Percentiles rank a stretch among this genome's conserved stretches.
Conservation (phyloP, 2,113 vertebrate genomes). For the Microcebus tavaratra region DNA sequence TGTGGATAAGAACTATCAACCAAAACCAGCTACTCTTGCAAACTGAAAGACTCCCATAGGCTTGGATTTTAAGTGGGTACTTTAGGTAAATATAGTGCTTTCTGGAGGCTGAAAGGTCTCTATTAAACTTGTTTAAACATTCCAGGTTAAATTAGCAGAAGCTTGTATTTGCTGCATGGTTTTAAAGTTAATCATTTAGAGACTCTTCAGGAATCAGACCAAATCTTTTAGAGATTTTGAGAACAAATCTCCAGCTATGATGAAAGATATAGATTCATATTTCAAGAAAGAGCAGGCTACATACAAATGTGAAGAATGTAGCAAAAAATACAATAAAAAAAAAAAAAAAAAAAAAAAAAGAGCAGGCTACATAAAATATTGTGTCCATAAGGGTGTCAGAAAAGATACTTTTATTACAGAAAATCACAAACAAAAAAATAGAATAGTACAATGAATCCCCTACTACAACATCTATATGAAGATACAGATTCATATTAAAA, state of each 20-base stretch:
- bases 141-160: neutral
- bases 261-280: neutral
- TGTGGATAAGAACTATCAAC: neutral
- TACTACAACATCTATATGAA: too few relatives aligned
- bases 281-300: neutral
- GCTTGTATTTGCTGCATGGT: neutral
- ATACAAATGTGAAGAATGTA: too few relatives aligned
- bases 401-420: constrained; percentile 3
- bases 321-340: too few relatives aligned
- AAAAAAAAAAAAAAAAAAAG: too few relatives aligned
- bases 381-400: neutral
- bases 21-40: constrained; percentile 6
- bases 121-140: constrained; percentile 37
- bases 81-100: neutral
- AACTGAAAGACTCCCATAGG: constrained; percentile 16
- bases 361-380: neutral
- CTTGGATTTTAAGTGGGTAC: constrained; percentile 23
- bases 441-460: neutral
- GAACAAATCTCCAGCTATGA: neutral
- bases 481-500: too few relatives aligned
- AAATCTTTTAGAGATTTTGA: constrained; percentile 29
- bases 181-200: constrained; percentile 21
- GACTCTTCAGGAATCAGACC: neutral
- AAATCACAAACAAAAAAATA: neutral
- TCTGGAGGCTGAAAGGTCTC: neutral